phyloP scores from a whole-genome alignment of 2,113 vertebrate genomes.

The Kryptolebias marmoratus region DNA sequence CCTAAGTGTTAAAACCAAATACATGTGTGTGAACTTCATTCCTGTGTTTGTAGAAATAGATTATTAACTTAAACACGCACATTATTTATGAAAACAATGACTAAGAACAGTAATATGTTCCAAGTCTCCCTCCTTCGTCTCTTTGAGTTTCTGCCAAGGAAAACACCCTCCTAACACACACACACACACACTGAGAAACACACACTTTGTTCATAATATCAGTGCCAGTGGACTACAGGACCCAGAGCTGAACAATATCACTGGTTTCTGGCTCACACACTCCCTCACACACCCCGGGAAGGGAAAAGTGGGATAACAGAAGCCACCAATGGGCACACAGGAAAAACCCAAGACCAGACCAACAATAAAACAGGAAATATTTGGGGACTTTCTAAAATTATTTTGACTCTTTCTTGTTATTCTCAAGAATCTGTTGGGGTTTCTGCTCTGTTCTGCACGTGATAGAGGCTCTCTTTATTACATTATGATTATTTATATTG shows the following conservation, averaged over 20 bases:
- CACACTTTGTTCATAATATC: not conserved
- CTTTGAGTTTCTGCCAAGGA: conserved; percentile 24
- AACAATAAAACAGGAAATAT: conserved; percentile 63
- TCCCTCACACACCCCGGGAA: conserved; percentile 23
- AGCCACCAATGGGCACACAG: conserved; percentile 49
- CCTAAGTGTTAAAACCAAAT: not conserved
- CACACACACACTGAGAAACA: conserved; percentile 21
- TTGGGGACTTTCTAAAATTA: conserved; percentile 53
- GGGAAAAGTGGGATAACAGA: conserved; percentile 38
- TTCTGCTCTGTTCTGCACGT: not conserved
- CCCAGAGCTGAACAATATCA: conserved; percentile 62
- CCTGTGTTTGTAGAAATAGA: conserved; percentile 15
- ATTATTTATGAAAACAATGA: conserved; percentile 33
- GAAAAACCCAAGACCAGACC: conserved; percentile 55
- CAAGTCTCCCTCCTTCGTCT: conserved; percentile 3
- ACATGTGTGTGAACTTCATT: conserved; percentile 2
- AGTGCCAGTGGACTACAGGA: conserved; percentile 16
- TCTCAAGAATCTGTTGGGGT: not conserved
- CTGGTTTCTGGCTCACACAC: conserved; percentile 57
- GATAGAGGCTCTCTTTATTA: not conserved
- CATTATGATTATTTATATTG: not conserved
- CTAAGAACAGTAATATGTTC: conserved; percentile 14
- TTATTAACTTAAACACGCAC: conserved; percentile 21
- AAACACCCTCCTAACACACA: conserved; percentile 27
- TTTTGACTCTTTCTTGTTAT: conserved; percentile 39